A percentile compares a stretch with the other conserved stretches of the same genome.
Evolutionary conservation across 23 tunicate genomes (phyloP).

Genomic region (Halocynthia aurantium): DNA sequence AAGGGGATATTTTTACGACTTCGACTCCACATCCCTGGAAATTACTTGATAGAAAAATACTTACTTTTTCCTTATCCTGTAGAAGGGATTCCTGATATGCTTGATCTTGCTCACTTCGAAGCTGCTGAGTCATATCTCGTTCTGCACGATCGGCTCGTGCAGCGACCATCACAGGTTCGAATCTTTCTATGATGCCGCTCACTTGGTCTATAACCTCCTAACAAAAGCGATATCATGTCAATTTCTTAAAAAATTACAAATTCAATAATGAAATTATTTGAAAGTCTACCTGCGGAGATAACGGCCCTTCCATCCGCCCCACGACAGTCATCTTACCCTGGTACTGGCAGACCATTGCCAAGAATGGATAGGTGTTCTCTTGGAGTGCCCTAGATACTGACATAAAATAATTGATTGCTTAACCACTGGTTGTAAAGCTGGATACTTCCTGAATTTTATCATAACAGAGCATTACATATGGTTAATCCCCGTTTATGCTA

Average conservation of each 20-base stretch:
- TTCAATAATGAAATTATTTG: not conserved
- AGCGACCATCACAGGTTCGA: slow-evolving; percentile 58
- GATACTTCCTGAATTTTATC: not conserved
- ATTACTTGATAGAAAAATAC: not conserved
- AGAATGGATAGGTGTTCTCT: slow-evolving; percentile 43
- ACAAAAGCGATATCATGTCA: not conserved
- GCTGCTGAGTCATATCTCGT: slow-evolving; percentile 48
- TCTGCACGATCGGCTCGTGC: slow-evolving; percentile 71
- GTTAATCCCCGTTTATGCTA: too few species aligned
- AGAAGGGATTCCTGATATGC: slow-evolving; percentile 53
- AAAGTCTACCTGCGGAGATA: slow-evolving; percentile 46
- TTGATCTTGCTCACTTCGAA: slow-evolving; percentile 76
- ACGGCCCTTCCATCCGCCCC: slow-evolving; percentile 46
- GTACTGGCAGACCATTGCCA: slow-evolving; percentile 54
- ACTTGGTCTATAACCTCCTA: slow-evolving; percentile 56
- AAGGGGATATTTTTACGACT: too few species aligned
- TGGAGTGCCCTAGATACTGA: slow-evolving; percentile 57
- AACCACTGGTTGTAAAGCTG: not conserved
- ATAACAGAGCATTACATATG: not conserved
- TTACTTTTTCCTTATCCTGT: slow-evolving; percentile 33
- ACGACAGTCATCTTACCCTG: slow-evolving; percentile 73
- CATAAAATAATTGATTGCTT: not conserved
- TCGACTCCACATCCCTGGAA: too few species aligned
- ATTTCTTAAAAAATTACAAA: not conserved
- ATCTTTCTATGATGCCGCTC: slow-evolving; percentile 41